Evolutionary conservation across 2,113 vertebrate genomes (phyloP).

Genomic region (Catharus fuscescens): DNA sequence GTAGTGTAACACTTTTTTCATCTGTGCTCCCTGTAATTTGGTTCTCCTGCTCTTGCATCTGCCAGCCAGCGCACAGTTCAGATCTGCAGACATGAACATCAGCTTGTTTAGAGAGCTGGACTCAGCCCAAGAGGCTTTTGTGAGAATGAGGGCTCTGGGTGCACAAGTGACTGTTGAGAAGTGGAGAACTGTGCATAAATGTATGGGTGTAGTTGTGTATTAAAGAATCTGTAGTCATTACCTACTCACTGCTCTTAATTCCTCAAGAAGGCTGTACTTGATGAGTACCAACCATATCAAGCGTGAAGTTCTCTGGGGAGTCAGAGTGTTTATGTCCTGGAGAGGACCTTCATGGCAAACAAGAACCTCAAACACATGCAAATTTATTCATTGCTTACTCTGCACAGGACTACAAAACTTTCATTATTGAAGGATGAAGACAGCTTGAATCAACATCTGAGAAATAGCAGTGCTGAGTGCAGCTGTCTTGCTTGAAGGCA

Average conservation of each 20-base stretch:
- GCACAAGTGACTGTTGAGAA: not conserved
- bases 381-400: not conserved
- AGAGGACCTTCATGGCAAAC: not conserved
- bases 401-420: not conserved
- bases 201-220: fast-evolving
- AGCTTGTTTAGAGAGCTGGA: not conserved
- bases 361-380: not conserved
- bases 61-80: not conserved
- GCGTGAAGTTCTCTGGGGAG: not conserved
- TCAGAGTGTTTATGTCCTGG: not conserved
- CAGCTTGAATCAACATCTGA: not conserved
- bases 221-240: not conserved
- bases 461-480: not conserved
- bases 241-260: not conserved
- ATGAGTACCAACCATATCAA: not conserved
- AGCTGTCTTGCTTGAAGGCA: not conserved
- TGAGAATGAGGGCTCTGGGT: not conserved
- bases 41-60: not conserved
- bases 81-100: not conserved
- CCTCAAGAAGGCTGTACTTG: not conserved
- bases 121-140: not conserved
- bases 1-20: not conserved
- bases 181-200: not conserved
- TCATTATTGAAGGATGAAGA: not conserved
- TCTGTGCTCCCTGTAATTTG: not conserved